phyloP scores from a whole-genome alignment of 2,888 invertebrate genomes.

The Agriopis leucophaearia region DNA sequence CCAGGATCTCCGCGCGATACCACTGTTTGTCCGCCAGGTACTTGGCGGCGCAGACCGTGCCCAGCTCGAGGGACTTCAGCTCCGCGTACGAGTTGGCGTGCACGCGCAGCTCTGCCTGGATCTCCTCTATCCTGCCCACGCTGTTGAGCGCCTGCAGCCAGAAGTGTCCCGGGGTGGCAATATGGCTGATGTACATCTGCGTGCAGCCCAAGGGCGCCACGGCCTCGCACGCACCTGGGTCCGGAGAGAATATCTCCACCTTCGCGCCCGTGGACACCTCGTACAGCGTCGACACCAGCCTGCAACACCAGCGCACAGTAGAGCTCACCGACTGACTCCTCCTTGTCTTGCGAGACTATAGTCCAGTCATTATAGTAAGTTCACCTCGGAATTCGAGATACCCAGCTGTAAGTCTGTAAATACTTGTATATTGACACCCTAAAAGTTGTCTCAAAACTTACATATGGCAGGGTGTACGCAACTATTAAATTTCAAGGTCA shows the following conservation, averaged over 20 bases:
- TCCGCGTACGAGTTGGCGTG: conserved; percentile 82
- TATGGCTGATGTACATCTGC: conserved; percentile 88
- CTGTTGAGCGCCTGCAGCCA: conserved; percentile 90
- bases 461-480: too few relatives aligned
- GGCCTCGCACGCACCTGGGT: conserved; percentile 83
- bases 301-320: conserved; percentile 53
- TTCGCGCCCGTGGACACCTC: conserved; percentile 78
- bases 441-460: too few relatives aligned
- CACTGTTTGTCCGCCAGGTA: conserved; percentile 94
- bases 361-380: too few relatives aligned
- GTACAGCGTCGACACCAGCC: conserved; percentile 89
- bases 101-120: conserved; percentile 89
- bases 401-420: too few relatives aligned
- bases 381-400: too few relatives aligned
- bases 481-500: too few relatives aligned
- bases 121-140: conserved; percentile 82
- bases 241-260: conserved; percentile 81
- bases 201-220: conserved; percentile 71
- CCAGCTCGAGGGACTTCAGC: conserved; percentile 86
- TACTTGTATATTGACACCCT: too few relatives aligned
- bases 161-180: conserved; percentile 92
- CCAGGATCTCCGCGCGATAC: conserved; percentile 96
- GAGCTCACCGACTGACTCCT: too few relatives aligned
- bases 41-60: conserved; percentile 90
- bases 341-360: neutral